These are phyloP conservation scores for Microctonus brassicae DNA, from an alignment of 2,888 invertebrate species.

Conservation along the genomic window DNA sequence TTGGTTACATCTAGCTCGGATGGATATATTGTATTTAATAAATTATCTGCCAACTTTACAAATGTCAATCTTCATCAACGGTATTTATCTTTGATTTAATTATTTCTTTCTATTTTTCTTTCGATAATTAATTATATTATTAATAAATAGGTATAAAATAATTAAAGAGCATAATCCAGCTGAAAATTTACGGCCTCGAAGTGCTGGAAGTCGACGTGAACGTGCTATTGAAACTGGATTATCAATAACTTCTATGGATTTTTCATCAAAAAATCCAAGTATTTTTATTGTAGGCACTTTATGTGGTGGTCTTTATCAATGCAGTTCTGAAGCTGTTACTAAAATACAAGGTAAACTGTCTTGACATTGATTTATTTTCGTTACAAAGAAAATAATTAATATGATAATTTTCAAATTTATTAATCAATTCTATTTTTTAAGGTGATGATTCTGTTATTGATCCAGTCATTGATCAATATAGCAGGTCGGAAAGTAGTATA, in stretches of 20 bases:
- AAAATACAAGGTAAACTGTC: slow-evolving; percentile 55
- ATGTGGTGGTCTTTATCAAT: slow-evolving; percentile 66
- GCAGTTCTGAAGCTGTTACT: slow-evolving; percentile 56
- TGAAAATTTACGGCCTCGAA: slow-evolving; percentile 63
- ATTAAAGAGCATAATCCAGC: slow-evolving; percentile 64
- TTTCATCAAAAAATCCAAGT: slow-evolving; percentile 56
- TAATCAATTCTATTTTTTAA: slow-evolving; percentile 30
- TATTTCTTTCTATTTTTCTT: slow-evolving; percentile 7
- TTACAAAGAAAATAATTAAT: not conserved
- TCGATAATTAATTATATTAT: not conserved
- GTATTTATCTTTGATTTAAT: slow-evolving; percentile 52
- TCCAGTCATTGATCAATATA: slow-evolving; percentile 63
- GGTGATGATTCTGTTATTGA: slow-evolving; percentile 58
- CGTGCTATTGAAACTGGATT: slow-evolving; percentile 64
- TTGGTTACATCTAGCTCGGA: slow-evolving; percentile 62
- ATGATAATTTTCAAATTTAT: not conserved
- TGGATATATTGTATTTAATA: slow-evolving; percentile 62
- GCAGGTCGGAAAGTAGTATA: slow-evolving; percentile 60
- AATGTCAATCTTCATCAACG: slow-evolving; percentile 52
- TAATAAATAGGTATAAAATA: slow-evolving; percentile 58
- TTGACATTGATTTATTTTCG: not conserved
- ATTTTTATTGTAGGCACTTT: slow-evolving; percentile 64
- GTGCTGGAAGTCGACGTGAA: slow-evolving; percentile 62
- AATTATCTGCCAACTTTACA: slow-evolving; percentile 59
- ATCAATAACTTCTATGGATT: slow-evolving; percentile 62